phyloP scores from a whole-genome alignment of 2,888 invertebrate genomes.

The Macropis europaea region DNA sequence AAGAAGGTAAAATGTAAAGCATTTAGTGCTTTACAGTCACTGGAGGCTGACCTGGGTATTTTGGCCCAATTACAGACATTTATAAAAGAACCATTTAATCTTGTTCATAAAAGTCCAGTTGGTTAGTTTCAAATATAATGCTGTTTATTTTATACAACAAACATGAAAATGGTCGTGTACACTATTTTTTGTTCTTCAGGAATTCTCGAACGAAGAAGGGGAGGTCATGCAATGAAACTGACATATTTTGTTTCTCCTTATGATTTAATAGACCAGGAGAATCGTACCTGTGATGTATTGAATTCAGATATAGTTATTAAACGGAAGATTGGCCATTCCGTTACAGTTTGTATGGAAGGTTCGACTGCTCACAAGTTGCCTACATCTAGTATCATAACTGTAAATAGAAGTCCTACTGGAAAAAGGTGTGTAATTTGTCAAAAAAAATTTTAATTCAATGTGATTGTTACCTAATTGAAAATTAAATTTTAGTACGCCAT shows the following conservation, averaged over 20 bases:
- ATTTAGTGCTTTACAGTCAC: constrained; percentile 93
- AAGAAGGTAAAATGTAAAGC: constrained; percentile 97
- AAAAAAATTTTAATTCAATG: not conserved
- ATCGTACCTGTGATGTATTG: constrained; percentile 87
- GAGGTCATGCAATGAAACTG: constrained; percentile 93
- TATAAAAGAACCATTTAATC: constrained; percentile 86
- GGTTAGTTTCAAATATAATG: constrained; percentile 81
- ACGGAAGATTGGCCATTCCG: constrained; percentile 90
- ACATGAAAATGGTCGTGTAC: not conserved
- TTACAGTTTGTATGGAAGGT: constrained; percentile 94
- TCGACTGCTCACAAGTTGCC: constrained; percentile 92
- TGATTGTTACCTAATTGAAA: not conserved
- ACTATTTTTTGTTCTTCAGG: constrained; percentile 80
- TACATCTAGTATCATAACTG: constrained; percentile 85
- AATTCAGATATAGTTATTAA: constrained; percentile 87
- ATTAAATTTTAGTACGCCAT: constrained; percentile 84
- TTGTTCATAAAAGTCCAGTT: constrained; percentile 93
- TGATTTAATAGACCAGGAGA: constrained; percentile 90
- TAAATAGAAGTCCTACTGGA: constrained; percentile 86
- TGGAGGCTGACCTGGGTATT: constrained; percentile 93
- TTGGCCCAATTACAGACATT: constrained; percentile 89
- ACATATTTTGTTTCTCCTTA: constrained; percentile 97
- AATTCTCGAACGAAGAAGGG: constrained; percentile 76
- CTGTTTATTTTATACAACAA: not conserved
- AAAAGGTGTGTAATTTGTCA: constrained; percentile 83